Evolutionary conservation across 2,113 vertebrate genomes (phyloP).

Genomic region (Tupaia tana): DNA sequence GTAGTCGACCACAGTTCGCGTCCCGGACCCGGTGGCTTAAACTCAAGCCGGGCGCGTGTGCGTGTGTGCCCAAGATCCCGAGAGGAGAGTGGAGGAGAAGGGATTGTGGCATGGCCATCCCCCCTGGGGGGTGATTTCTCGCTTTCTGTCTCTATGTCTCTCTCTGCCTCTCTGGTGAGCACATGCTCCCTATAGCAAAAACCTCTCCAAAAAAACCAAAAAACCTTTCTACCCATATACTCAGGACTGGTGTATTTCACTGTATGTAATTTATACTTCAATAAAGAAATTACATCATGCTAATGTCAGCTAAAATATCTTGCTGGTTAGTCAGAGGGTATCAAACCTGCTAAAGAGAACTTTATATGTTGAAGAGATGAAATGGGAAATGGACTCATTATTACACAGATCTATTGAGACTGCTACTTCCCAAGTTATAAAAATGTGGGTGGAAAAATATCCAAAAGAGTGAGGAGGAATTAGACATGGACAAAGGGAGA

Average conservation of each 20-base stretch:
- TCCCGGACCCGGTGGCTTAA: too few relatives aligned
- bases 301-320: slow-evolving; percentile 18
- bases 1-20: too few relatives aligned
- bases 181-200: too few relatives aligned
- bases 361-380: not conserved
- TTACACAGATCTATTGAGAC: not conserved
- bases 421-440: not conserved
- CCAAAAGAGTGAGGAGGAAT: not conserved
- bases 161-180: too few relatives aligned
- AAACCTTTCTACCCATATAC: not conserved
- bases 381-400: not conserved
- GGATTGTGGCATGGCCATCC: too few relatives aligned
- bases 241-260: not conserved
- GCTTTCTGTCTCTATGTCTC: too few relatives aligned
- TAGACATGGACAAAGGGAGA: not conserved
- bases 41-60: too few relatives aligned
- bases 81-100: too few relatives aligned
- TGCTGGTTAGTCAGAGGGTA: not conserved
- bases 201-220: too few relatives aligned
- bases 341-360: not conserved
- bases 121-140: too few relatives aligned
- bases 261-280: not conserved
- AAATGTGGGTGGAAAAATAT: not conserved
- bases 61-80: too few relatives aligned
- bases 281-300: not conserved